Evolutionary conservation across 2,888 invertebrate species (phyloP), one percentile per base, ranked within the genome.

Genomic region (Loripinus fragilis): DNA sequence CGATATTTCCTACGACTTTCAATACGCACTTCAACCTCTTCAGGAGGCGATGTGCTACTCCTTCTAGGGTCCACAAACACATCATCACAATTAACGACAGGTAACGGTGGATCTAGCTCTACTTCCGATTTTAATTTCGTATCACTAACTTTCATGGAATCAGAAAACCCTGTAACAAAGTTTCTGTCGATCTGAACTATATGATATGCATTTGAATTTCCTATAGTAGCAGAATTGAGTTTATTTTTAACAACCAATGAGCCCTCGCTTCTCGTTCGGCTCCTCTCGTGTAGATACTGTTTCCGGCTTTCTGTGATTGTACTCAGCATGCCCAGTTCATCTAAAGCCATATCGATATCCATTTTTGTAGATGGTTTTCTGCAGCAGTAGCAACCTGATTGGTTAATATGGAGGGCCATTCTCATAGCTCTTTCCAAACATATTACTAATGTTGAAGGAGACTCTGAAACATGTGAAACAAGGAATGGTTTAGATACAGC

Each of bases 241-340:
- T 50, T 50, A 23, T 69, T 75, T 60, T 84, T 84, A 0, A 74
- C 52, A 7, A 73, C 28, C 23, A 81, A 35, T 8, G 77, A 80
- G 71, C 84, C 79, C 55, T 89, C 88, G 79, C 88, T 90, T 45
- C 85, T 82, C 3, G 86, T 85, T 20, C 88, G 76, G 60, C 83
- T 85, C 64, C 88, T 65, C 74, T 91, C 91, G 50, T 83, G 80
- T 10, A 90, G 71, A 78, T 83, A 91, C 74, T 92, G 89, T 60
- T 85, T 86, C 7, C 92, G 85, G 73, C 91, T 91, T 42, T 91
- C 89, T 25, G 91, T 90, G 0, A 90, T 88, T 3, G 89, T 84
- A 79, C 92, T 92, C 48, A 92, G 88, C 91, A 92, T 92, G 50
- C 91, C 92, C 28, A 92, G 87, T 78, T 92, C 92, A 82, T 91